These are phyloP conservation scores for Zelleria hepariella DNA, from an alignment of 2,888 invertebrate genomes.

Conservation along the genomic window DNA sequence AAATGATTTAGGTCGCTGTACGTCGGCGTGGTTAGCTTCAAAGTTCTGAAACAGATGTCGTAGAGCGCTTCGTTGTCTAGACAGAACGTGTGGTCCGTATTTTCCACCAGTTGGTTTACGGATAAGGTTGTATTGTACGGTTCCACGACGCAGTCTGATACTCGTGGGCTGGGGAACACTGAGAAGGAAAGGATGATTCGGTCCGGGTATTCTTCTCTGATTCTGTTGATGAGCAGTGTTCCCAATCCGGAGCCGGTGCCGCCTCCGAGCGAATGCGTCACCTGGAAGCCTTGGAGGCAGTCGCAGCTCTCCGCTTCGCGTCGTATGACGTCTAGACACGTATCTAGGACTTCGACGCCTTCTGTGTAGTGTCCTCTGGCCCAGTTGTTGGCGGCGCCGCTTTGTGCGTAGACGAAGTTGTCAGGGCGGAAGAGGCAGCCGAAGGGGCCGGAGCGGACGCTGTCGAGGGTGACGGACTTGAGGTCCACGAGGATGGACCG, in stretches of 20 bases:
- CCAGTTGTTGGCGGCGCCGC: slow-evolving; percentile 77
- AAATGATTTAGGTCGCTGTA: slow-evolving; percentile 55
- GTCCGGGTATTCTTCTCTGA: slow-evolving; percentile 84
- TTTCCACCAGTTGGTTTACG: slow-evolving; percentile 70
- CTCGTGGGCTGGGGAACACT: slow-evolving; percentile 77
- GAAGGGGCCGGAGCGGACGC: slow-evolving; percentile 71
- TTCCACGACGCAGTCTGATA: slow-evolving; percentile 76
- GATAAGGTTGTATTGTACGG: slow-evolving; percentile 75
- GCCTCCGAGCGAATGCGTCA: slow-evolving; percentile 82
- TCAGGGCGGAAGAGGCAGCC: slow-evolving; percentile 81
- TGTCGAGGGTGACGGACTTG: slow-evolving; percentile 78
- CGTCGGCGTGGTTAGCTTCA: slow-evolving; percentile 72
- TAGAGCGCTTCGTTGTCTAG: slow-evolving; percentile 77
- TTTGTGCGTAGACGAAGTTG: slow-evolving; percentile 80
- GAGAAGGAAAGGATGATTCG: slow-evolving; percentile 82
- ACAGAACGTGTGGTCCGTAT: slow-evolving; percentile 68
- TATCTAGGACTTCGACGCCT: slow-evolving; percentile 75
- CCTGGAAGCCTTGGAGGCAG: slow-evolving; percentile 78
- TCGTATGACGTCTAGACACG: slow-evolving; percentile 67
- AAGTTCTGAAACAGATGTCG: slow-evolving; percentile 74
- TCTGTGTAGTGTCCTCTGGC: slow-evolving; percentile 82
- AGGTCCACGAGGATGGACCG: slow-evolving; percentile 76
- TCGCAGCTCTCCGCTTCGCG: slow-evolving; percentile 78
- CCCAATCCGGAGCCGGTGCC: slow-evolving; percentile 85
- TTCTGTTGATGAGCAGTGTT: slow-evolving; percentile 79